Percentiles rank a stretch among this genome's conserved stretches.
Conservation (phyloP, 2,113 vertebrate genomes). For the human region DNA sequence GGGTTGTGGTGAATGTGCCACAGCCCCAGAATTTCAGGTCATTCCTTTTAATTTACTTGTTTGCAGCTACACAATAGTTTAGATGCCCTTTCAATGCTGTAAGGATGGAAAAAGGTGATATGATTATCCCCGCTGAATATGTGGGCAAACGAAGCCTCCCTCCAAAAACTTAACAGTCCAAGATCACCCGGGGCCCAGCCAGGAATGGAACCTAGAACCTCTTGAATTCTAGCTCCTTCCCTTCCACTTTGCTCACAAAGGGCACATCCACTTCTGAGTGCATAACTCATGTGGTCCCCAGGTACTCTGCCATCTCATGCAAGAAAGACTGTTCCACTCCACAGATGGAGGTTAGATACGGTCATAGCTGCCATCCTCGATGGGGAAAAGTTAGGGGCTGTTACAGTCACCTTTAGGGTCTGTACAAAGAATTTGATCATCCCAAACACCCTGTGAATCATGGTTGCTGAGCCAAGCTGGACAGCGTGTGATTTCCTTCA, state of each 20-base stretch:
- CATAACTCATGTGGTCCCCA: background rate
- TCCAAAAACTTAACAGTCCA: background rate
- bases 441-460: background rate
- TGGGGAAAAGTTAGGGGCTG: background rate
- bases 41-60: background rate
- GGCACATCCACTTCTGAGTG: background rate
- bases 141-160: background rate
- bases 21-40: background rate
- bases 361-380: background rate
- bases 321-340: background rate
- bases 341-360: background rate
- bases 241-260: background rate
- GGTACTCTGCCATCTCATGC: background rate
- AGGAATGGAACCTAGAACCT: background rate
- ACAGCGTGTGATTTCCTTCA: background rate
- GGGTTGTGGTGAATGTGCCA: background rate
- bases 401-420: background rate
- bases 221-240: background rate
- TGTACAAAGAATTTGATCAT: background rate
- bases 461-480: background rate
- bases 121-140: background rate
- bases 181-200: background rate
- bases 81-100: background rate
- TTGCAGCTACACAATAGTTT: background rate
- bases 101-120: background rate